Evolutionary conservation across 2,888 invertebrate species (phyloP), one percentile per base, ranked within the genome.

Genomic region (Cyclophora punctaria): DNA sequence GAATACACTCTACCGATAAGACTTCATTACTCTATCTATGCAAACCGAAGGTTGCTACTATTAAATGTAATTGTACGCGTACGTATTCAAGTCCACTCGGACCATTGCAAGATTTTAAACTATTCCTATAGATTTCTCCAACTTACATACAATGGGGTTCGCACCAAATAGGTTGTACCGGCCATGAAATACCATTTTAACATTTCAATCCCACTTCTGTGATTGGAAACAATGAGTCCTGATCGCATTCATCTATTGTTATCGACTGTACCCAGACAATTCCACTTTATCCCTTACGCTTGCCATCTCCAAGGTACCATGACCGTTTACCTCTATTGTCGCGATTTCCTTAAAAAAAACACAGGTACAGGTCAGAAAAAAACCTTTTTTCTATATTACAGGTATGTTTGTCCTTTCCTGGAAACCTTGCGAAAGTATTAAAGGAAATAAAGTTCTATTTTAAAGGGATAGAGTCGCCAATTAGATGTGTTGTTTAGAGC

Each of bases 311-410:
- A 49, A 52, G 58, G 60, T 63, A 63, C 58, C 66, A 60, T 73
- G 80, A 76, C 77, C 78, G 69, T 71, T 67, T 37, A 66, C 57
- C 45, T 51, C 66, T 57, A 78, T 83, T 84, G 84, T 83, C 75
- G 72, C 73, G 64, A 78, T 81, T 82, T 83, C 84, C 83, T 86
- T 56, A 66, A 68, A 65, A 61, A 75, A 73, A 75, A 70, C 59
- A 60, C 49, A 58, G 50, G 35, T 52, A 62, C 71, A 77, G 81
- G 77, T 78, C 78, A 73, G 73, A 73, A 34, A 48, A 35, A 34
- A 33, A 52, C 51, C 55, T 55, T 49, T 49, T 50, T 52, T 55
- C 50, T 51, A 50, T 50, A 35, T 46, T 20, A 20, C 55, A 52
- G 51, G 47, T 48, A 44, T 34, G 34, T 44, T 34, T 48, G 52